phyloP scores from a whole-genome alignment of 2,888 invertebrate genomes.

The Sarcophaga rosellei region DNA sequence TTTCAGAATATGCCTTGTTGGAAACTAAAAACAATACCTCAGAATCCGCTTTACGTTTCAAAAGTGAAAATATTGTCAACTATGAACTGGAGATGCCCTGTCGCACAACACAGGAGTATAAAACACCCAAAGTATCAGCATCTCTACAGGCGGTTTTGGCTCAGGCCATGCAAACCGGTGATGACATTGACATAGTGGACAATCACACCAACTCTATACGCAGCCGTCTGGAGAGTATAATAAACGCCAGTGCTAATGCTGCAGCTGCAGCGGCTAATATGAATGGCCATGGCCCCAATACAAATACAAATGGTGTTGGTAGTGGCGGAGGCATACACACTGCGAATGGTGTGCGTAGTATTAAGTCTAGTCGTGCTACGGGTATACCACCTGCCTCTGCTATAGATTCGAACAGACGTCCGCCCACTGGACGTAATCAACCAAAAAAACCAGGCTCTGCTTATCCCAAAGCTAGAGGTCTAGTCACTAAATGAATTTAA shows the following conservation, averaged over 20 bases:
- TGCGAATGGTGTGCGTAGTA: conserved; percentile 72
- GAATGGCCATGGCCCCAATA: conserved; percentile 58
- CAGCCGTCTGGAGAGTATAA: conserved; percentile 80
- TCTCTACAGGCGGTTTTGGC: conserved; percentile 81
- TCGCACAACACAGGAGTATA: conserved; percentile 81
- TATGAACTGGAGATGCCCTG: conserved; percentile 82
- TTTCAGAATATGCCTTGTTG: conserved; percentile 84
- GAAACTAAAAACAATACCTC: conserved; percentile 78
- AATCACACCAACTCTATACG: conserved; percentile 78
- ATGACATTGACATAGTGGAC: conserved; percentile 81
- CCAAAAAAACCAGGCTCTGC: conserved; percentile 81
- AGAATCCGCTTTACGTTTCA: conserved; percentile 77
- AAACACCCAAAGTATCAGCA: conserved; percentile 80
- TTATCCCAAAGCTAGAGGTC: conserved; percentile 81
- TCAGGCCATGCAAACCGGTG: conserved; percentile 81
- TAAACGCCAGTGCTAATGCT: conserved; percentile 78
- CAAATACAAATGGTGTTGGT: conserved; percentile 32
- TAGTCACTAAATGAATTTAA: conserved; percentile 79
- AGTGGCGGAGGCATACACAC: conserved; percentile 49
- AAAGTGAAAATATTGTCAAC: conserved; percentile 80
- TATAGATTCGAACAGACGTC: conserved; percentile 79
- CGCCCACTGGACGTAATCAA: conserved; percentile 75
- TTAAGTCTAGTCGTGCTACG: conserved; percentile 74
- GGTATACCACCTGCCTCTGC: conserved; percentile 73
- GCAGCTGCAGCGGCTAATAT: conserved; percentile 56